Evolutionary conservation across 2,113 vertebrate genomes (phyloP).

Genomic region (Xenopus tropicalis): UCB_Xtro_10.0 CM004447.2:12574501-12575000

Average conservation of each 20-base stretch:
- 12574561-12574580: not conserved
- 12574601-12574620: constrained; percentile 14
- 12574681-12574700: constrained; percentile 37
- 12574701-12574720: constrained; percentile 17
- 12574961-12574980: too few relatives aligned
- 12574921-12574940: too few relatives aligned
- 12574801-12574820: not conserved
- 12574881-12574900: too few relatives aligned
- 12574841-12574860: too few relatives aligned
- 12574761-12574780: constrained; percentile 23
- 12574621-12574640: constrained; percentile 33
- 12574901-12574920: too few relatives aligned
- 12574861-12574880: too few relatives aligned
- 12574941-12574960: too few relatives aligned
- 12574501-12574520: constrained; percentile 14
- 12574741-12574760: constrained; percentile 39
- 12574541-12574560: constrained; percentile 13
- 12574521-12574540: constrained; percentile 24
- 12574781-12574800: constrained; percentile 27
- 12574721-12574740: constrained; percentile 23
- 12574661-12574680: constrained; percentile 35
- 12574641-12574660: constrained; percentile 44
- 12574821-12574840: not conserved
- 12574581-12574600: constrained; percentile 25
- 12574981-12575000: too few relatives aligned